These are phyloP conservation scores for Sakesphorus luctuosus DNA, from an alignment of 2,113 vertebrate species.

Conservation along the genomic window DNA sequence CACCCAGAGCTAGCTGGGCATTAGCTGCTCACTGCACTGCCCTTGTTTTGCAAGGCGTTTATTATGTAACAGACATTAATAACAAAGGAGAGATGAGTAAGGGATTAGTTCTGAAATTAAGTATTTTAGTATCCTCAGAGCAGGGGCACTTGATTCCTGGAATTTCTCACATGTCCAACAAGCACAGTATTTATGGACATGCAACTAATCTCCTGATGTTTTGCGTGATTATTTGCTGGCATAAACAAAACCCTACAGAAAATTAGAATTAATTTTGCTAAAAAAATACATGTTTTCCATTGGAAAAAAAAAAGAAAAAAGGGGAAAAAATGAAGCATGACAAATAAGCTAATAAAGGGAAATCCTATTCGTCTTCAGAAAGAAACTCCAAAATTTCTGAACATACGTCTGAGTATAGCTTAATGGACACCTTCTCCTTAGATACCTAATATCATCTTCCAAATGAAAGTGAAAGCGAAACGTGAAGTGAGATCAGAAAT, in stretches of 20 bases:
- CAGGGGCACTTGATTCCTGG: background rate
- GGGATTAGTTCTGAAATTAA: background rate
- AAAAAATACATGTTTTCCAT: background rate
- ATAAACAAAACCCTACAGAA: background rate
- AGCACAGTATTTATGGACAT: background rate
- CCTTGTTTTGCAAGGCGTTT: rapidly evolving
- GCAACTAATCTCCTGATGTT: background rate
- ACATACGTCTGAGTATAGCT: background rate
- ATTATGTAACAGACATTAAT: rapidly evolving
- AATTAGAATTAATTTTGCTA: background rate
- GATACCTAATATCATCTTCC: background rate
- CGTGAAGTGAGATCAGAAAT: background rate
- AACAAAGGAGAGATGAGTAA: no score
- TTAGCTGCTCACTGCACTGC: rapidly evolving
- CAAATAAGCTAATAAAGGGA: background rate
- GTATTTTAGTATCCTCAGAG: background rate
- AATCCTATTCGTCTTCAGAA: background rate
- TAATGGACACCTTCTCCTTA: background rate
- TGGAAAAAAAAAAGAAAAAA: background rate
- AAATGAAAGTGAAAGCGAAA: background rate
- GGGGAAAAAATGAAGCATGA: background rate
- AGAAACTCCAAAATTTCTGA: background rate
- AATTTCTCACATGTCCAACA: background rate
- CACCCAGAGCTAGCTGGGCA: background rate
- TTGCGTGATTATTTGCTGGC: rapidly evolving